These are phyloP conservation scores for Trypoxylus dichotomus DNA, from an alignment of 1,140 invertebrate species.

Conservation along the genomic window DNA sequence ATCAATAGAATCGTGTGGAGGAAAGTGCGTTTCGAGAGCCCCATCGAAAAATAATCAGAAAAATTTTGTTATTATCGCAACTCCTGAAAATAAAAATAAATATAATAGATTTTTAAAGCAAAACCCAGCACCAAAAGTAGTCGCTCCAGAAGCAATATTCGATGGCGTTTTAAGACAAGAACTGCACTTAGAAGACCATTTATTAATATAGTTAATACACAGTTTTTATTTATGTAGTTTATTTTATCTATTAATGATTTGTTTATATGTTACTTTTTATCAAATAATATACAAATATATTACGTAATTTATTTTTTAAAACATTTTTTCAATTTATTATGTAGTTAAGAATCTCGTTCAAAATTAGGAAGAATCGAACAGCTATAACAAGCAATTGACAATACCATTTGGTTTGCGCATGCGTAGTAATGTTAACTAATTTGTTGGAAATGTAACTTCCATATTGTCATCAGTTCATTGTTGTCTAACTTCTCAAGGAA, in stretches of 20 bases:
- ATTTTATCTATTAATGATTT: not conserved
- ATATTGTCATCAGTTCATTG: too few species aligned
- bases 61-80: slow-evolving; percentile 45
- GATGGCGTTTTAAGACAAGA: slow-evolving; percentile 56
- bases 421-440: too few species aligned
- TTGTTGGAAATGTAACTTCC: too few species aligned
- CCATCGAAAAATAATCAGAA: slow-evolving; percentile 35
- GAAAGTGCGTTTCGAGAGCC: slow-evolving; percentile 43
- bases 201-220: slow-evolving; percentile 2
- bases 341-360: too few species aligned
- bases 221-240: not conserved
- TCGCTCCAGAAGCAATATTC: slow-evolving; percentile 56
- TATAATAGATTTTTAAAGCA: slow-evolving; percentile 44
- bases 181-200: slow-evolving; percentile 35
- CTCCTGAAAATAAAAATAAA: slow-evolving; percentile 43
- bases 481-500: too few species aligned
- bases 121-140: slow-evolving; percentile 50
- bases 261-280: not conserved
- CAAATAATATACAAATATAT: not conserved
- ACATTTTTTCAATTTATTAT: too few species aligned
- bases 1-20: slow-evolving; percentile 48
- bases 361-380: too few species aligned
- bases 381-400: too few species aligned
- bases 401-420: too few species aligned
- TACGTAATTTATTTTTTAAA: too few species aligned